Conservation (phyloP, 2,797 vertebrate genomes). For the Australoheros facetus region DNA sequence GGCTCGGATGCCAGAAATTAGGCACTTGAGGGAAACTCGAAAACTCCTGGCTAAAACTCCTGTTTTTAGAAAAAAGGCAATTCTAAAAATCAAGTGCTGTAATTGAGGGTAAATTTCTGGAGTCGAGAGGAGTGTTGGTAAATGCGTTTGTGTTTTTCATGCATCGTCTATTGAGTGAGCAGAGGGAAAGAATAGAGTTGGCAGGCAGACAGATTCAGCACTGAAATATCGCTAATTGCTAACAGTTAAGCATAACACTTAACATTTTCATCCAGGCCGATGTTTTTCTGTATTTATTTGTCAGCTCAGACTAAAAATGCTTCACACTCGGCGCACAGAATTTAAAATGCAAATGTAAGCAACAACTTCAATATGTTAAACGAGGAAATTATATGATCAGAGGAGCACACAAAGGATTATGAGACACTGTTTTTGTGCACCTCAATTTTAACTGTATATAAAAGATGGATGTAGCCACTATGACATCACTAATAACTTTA, state of each 20-base stretch:
- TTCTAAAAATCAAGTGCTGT: constrained; percentile 78
- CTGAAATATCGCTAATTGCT: not conserved
- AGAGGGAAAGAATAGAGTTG: constrained; percentile 8
- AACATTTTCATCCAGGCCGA: not conserved
- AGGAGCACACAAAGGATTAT: not conserved
- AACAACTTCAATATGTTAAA: not conserved
- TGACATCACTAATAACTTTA: not conserved
- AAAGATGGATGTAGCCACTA: not conserved
- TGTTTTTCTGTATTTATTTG: not conserved
- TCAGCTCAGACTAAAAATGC: not conserved
- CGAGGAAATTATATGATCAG: not conserved
- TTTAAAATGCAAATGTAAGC: not conserved
- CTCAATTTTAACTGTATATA: not conserved
- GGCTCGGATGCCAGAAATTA: constrained; percentile 60
- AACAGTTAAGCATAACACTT: constrained; percentile 1
- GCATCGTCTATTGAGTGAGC: constrained; percentile 10
- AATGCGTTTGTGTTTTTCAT: constrained; percentile 45
- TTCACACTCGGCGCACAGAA: not conserved
- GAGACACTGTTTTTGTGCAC: not conserved
- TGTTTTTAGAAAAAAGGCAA: constrained; percentile 43
- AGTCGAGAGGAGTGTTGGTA: constrained; percentile 39
- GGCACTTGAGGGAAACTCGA: constrained; percentile 65
- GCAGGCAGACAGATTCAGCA: not conserved
- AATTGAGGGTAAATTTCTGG: constrained; percentile 55
- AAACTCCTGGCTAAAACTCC: constrained; percentile 58